A percentile compares a stretch with the other conserved stretches of the same genome.
phyloP scores from a whole-genome alignment of 92 coral and sea anemone species.

The Porites divaricata region DNA sequence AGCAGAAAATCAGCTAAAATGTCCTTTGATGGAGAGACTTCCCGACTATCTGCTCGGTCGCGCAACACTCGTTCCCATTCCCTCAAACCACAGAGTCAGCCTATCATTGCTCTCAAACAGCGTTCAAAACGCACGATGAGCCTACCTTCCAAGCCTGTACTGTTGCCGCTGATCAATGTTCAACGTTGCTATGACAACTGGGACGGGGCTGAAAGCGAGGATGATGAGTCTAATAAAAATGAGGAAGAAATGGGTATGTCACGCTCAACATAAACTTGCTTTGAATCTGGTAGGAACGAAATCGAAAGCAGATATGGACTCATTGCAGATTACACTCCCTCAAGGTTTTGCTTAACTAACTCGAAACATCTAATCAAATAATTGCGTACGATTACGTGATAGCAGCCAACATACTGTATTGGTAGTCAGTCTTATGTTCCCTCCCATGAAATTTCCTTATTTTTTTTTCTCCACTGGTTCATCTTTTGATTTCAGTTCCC shows the following conservation, averaged over 20 bases:
- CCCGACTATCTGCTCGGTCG: constrained; percentile 22
- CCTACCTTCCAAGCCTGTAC: constrained; percentile 45
- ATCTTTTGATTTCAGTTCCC: no score
- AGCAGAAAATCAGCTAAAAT: neutral
- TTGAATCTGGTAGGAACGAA: no score
- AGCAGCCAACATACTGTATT: no score
- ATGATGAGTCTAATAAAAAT: neutral
- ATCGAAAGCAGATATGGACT: no score
- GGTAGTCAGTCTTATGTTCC: no score
- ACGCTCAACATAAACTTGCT: no score
- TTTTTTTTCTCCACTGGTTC: no score
- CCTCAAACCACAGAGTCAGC: constrained; percentile 44
- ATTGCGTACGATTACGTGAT: no score
- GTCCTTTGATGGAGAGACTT: constrained; percentile 28
- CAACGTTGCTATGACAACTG: constrained; percentile 47
- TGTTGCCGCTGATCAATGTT: constrained; percentile 35
- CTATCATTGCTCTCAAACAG: constrained; percentile 23
- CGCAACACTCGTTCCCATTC: constrained; percentile 46
- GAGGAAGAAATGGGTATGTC: constrained; percentile 29
- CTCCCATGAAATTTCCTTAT: no score
- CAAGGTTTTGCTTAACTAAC: no score
- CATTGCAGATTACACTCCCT: no score
- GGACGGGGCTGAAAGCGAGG: constrained; percentile 1
- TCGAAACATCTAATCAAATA: no score
- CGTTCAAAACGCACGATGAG: constrained; percentile 58